These are phyloP conservation scores for Stenodema calcarata DNA, from an alignment of 2,888 invertebrate species.

Conservation along the genomic window DNA sequence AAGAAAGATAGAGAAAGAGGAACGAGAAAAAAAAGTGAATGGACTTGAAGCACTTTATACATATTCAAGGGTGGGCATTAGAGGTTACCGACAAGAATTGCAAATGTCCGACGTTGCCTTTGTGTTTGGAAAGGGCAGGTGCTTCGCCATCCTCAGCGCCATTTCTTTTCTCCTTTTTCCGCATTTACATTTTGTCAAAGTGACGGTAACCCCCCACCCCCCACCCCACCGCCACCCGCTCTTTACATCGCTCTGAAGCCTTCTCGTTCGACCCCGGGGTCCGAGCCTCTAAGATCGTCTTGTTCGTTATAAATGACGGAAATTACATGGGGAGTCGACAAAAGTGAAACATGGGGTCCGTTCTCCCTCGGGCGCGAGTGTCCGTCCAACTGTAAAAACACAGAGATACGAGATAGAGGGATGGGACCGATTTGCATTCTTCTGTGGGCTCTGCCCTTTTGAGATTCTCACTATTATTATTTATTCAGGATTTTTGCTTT, in stretches of 20 bases:
- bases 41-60: slow-evolving; percentile 35
- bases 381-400: neutral
- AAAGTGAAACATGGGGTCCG: neutral
- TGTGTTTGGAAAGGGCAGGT: slow-evolving; percentile 5
- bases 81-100: slow-evolving; percentile 40
- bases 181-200: slow-evolving; percentile 44
- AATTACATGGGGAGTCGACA: neutral
- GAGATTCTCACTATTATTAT: too few relatives aligned
- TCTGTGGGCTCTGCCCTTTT: too few relatives aligned
- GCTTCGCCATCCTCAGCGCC: neutral
- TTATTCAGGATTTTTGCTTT: too few relatives aligned
- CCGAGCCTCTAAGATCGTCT: neutral
- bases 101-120: slow-evolving; percentile 42
- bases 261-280: neutral
- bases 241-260: slow-evolving; percentile 4
- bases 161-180: neutral
- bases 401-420: neutral
- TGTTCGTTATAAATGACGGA: slow-evolving; percentile 14
- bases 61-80: slow-evolving; percentile 46
- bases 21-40: slow-evolving; percentile 24
- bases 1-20: slow-evolving; percentile 21
- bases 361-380: neutral
- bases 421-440: neutral
- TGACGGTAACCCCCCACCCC: too few relatives aligned
- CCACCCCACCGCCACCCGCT: too few relatives aligned